Conservation (phyloP, 2,888 invertebrate species). For the Ennomos fuscantarius region DNA sequence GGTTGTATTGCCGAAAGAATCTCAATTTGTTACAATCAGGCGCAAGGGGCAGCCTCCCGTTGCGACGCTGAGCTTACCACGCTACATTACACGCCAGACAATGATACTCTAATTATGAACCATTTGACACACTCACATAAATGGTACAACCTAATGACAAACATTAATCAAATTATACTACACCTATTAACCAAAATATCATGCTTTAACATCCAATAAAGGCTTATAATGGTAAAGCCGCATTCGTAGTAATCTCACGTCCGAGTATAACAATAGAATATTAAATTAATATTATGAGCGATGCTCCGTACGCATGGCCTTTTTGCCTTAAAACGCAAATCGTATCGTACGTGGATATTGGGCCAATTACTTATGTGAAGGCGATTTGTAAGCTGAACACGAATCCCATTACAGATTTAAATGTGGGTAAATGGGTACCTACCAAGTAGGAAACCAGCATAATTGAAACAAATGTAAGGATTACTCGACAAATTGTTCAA, state of each 20-base stretch:
- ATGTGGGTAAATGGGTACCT: conserved; percentile 66
- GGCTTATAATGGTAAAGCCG: conserved; percentile 26
- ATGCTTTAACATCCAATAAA: conserved; percentile 36
- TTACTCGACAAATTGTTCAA: conserved; percentile 84
- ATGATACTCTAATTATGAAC: conserved; percentile 80
- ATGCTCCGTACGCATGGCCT: conserved; percentile 48
- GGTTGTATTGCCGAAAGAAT: conserved; percentile 66
- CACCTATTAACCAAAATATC: conserved; percentile 40
- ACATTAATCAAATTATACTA: conserved; percentile 63
- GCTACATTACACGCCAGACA: conserved; percentile 73
- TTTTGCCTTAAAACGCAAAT: conserved; percentile 51
- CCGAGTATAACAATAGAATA: conserved; percentile 45
- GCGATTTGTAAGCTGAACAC: conserved; percentile 69
- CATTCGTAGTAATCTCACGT: conserved; percentile 50
- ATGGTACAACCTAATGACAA: conserved; percentile 62
- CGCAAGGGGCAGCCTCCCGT: conserved; percentile 59
- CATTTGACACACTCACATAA: conserved; percentile 76
- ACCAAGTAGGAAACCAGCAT: conserved; percentile 74
- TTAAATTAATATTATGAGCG: conserved; percentile 51
- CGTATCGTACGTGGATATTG: conserved; percentile 53
- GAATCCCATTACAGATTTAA: conserved; percentile 63
- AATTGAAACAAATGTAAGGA: conserved; percentile 84
- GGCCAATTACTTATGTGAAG: conserved; percentile 57
- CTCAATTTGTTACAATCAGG: conserved; percentile 78
- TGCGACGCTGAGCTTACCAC: conserved; percentile 54